Evolutionary conservation across 2,113 vertebrate species (phyloP), one percentile per base, ranked within the genome.

Genomic region (Lepisosteus osseus): DNA sequence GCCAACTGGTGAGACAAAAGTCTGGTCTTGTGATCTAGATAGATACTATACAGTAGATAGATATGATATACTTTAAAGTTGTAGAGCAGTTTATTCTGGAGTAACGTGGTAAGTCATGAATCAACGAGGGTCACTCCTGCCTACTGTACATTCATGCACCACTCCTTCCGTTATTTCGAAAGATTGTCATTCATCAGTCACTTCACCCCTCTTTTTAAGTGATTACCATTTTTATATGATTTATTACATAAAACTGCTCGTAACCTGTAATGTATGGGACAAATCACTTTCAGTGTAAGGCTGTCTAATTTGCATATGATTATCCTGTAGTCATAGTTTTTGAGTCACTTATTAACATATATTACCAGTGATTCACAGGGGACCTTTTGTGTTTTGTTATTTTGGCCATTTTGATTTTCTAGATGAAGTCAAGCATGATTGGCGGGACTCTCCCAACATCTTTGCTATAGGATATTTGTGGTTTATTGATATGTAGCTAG

Each of bases 271-370:
- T 51, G 56, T 61, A 17, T 54, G n/a, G 67, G 71, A 68, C 64
- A 61, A 14, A 54, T 67, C 40, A 67, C 69, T 72, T 62, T n/a
- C 67, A 64, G 63, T 54, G n/a, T 12, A 42, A 51, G 67, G 4
- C 51, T 59, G 51, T 51, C 47, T 65, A 66, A 70, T 64, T 77
- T 69, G 9, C 59, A 68, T 64, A 55, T 65, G 73, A 75, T 71
- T 68, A 71, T 79, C 55, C 2, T 29, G 59, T 68, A 69, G 66
- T 75, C 61, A 41, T 47, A 77, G 73, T 61, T 59, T 54, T 65
- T 69, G 63, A 72, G 51, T 72, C 54, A 63, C 54, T 65, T 72
- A 73, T 74, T 61, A 45, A 54, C 42, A 47, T 67, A 43, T 14
- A 72, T 45, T n/a, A 45, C 15, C 41, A 55, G 7, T 8, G 17